Percentiles rank a stretch among this genome's conserved stretches.
Evolutionary conservation across 1,140 invertebrate species (phyloP).

Genomic region (Plutomurus gul): DNA sequence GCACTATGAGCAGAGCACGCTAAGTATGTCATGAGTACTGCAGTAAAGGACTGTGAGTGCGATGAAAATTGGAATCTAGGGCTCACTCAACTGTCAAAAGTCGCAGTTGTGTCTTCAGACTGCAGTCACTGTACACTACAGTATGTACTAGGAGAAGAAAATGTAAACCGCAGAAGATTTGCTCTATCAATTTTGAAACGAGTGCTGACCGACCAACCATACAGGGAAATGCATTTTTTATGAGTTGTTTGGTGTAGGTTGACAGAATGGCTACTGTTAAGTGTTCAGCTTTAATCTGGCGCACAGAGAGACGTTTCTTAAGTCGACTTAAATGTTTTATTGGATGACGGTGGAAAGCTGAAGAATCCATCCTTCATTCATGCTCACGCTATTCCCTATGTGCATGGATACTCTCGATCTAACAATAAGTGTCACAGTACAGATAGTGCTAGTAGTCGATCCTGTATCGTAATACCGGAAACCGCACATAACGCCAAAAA

Average conservation of each 20-base stretch:
- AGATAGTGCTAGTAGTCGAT: not conserved
- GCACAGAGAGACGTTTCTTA: not conserved
- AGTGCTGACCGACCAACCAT: not conserved
- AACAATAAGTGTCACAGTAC: not conserved
- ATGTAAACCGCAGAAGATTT: not conserved
- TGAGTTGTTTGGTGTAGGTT: not conserved
- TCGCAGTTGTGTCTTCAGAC: no score
- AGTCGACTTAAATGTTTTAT: not conserved
- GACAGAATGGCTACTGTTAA: not conserved
- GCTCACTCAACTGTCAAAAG: no score
- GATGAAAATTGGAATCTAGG: no score
- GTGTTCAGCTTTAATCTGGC: not conserved
- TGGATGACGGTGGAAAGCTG: not conserved
- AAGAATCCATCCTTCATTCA: conserved; percentile 1
- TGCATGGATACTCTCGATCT: not conserved
- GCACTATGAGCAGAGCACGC: not conserved
- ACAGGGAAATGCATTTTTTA: not conserved
- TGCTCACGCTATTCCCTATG: not conserved
- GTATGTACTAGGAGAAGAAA: no score
- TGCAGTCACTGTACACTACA: no score
- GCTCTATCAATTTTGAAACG: conserved; percentile 4
- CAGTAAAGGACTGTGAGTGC: no score
- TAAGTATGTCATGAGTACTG: no score
- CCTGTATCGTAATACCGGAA: conserved; percentile 4
- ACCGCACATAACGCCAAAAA: conserved; percentile 9